Percentiles rank a stretch among this genome's conserved stretches.
phyloP scores from a whole-genome alignment of 1,140 invertebrate species.

The Rhopalosiphum maidis region DNA sequence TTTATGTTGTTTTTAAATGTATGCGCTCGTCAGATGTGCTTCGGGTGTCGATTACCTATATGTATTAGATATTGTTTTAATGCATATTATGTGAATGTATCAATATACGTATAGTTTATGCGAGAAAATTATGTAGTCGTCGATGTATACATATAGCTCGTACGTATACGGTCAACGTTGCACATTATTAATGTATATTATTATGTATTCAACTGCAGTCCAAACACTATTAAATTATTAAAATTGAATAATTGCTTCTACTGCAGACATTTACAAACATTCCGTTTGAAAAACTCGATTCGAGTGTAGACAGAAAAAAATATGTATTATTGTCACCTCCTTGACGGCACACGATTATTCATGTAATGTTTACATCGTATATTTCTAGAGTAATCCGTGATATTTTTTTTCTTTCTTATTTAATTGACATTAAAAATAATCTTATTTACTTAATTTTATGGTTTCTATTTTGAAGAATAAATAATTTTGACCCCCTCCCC shows the following conservation, averaged over 20 bases:
- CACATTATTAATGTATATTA: not conserved
- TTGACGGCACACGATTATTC: not conserved
- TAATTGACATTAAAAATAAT: too few relatives aligned
- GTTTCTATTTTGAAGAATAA: too few relatives aligned
- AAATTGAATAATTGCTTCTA: not conserved
- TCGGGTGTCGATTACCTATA: not conserved
- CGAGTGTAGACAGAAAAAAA: not conserved
- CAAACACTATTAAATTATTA: not conserved
- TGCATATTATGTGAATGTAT: not conserved
- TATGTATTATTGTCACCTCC: not conserved
- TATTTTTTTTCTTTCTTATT: too few relatives aligned
- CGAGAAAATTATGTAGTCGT: not conserved
- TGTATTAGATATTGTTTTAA: not conserved
- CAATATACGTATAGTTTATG: not conserved
- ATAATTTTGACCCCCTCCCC: too few relatives aligned
- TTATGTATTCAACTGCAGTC: not conserved
- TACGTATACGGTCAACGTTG: not conserved
- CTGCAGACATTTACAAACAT: not conserved
- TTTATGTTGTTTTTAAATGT: not conserved
- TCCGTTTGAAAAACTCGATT: not conserved
- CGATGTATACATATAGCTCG: not conserved
- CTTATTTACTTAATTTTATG: too few relatives aligned
- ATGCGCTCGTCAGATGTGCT: not conserved
- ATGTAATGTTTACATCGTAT: too few relatives aligned
- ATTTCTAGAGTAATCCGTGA: too few relatives aligned